phyloP scores from a whole-genome alignment of 1,140 invertebrate species.

The Palaemon carinicauda region DNA sequence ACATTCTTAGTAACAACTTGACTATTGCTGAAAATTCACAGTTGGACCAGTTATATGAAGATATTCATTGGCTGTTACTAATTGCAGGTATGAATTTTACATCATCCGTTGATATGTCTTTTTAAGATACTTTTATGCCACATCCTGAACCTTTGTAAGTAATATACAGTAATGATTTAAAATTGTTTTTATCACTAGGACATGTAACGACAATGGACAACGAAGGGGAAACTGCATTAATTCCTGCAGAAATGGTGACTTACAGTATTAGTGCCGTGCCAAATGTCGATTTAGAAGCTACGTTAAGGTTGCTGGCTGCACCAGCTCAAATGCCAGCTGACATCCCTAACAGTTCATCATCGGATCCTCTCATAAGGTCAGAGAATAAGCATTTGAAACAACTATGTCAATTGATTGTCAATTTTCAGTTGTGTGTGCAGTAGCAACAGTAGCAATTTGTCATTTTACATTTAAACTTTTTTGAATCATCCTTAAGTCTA shows the following conservation, averaged over 20 bases:
- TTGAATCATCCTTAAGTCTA: too few species aligned
- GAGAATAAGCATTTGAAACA: too few species aligned
- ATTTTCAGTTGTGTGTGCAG: too few species aligned
- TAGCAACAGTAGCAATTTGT: too few species aligned
- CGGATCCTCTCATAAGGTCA: constrained; percentile 72
- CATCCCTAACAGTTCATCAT: constrained; percentile 67
- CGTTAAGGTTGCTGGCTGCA: constrained; percentile 70
- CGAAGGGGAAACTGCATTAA: constrained; percentile 79
- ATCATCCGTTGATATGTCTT: neutral
- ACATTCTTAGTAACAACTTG: constrained; percentile 69
- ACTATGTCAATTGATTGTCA: too few species aligned
- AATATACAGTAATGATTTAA: too few species aligned
- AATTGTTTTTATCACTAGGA: constrained; percentile 63
- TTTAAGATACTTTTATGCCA: neutral
- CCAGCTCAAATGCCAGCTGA: constrained; percentile 66
- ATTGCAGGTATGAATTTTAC: constrained; percentile 71
- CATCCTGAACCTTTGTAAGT: too few species aligned
- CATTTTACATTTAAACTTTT: too few species aligned
- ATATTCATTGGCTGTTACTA: constrained; percentile 88
- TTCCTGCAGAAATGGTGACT: constrained; percentile 79
- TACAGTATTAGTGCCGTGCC: constrained; percentile 73
- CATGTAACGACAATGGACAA: constrained; percentile 76
- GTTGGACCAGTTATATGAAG: constrained; percentile 78
- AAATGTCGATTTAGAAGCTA: constrained; percentile 70
- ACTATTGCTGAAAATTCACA: constrained; percentile 68